Base-by-base conservation (phyloP, 1,140 invertebrate species). In the Eubasilissa regina region DNA sequence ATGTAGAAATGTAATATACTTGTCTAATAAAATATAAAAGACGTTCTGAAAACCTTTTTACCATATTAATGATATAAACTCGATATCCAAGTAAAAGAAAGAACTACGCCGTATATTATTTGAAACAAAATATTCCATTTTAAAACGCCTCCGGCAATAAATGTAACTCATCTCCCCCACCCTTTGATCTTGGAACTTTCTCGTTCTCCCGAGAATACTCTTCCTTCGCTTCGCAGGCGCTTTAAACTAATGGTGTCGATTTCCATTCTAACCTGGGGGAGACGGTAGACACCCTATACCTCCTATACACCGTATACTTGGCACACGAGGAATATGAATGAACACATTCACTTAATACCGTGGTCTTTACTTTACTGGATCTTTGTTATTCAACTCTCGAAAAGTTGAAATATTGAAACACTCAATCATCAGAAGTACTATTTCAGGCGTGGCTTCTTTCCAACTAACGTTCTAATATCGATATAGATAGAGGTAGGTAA, bases 201-300 rank as follows among this genome's bases (percentile, higher is more conserved):
- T 56, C 53, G 17, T 56, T 56, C 17, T n/a, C 53, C n/a, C n/a
- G 48, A 15, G 11, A 51, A 51, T 51, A 3, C 53, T 56, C 12
- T 17, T 56, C 53, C n/a, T 56, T 15, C 53, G n/a, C 53, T 56
- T 19, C 15, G 19, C 15, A 56, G 53, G 53, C 53, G n/a, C 53
- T 56, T 56, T 56, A 56, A 56, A 25, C 60, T 64, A 64, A 64
- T 64, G 60, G 60, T 64, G 60, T 21, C 60, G 60, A 64, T 64
- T 64, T 35, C 35, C 60, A 64, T 64, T 35, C 35, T 64, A 43
- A 64, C 60, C 60, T 12, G 25, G n/a, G 60, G n/a, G 60, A 64
- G 25, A 64, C 17, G 35, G 60, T 21, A 43, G n/a, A 19, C 19
- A 19, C 10, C 9, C n/a, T 3, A 9, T 1, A 13, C n/a, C 48